phyloP scores from a whole-genome alignment of 64 coral and sea anemone species.

The Stichodactyla mertensii region DNA sequence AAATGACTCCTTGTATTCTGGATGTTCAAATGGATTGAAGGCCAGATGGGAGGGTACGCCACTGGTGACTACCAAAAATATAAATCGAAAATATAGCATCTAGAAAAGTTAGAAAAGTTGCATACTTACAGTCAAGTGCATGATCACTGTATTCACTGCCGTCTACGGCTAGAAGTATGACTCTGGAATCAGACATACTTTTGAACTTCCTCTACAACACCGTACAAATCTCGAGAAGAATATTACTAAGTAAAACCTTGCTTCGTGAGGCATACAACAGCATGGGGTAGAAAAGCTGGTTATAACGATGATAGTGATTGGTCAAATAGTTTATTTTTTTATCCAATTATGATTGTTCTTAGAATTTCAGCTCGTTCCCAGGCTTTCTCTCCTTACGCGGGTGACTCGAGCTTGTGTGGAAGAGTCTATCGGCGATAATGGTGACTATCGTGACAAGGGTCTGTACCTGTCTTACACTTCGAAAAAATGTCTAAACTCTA shows the following conservation, averaged over 20 bases:
- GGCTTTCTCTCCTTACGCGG: not conserved
- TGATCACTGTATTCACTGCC: conserved; percentile 6
- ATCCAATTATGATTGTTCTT: not conserved
- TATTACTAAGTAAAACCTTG: too few relatives aligned
- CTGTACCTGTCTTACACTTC: not conserved
- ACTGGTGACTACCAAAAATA: too few relatives aligned
- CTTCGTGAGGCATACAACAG: too few relatives aligned
- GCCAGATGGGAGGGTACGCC: too few relatives aligned
- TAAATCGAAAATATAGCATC: too few relatives aligned
- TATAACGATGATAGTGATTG: not conserved
- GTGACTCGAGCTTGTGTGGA: not conserved
- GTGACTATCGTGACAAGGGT: too few relatives aligned
- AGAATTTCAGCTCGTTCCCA: not conserved
- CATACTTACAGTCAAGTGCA: conserved; percentile 17
- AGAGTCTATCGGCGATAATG: not conserved
- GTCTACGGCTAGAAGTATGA: not conserved
- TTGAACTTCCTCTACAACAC: too few relatives aligned
- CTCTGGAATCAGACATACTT: not conserved
- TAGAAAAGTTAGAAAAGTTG: not conserved
- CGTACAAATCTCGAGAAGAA: too few relatives aligned
- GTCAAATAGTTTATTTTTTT: not conserved
- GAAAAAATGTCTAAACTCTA: not conserved
- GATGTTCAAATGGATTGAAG: too few relatives aligned
- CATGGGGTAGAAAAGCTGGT: not conserved
- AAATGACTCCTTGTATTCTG: too few relatives aligned